Percentiles rank a stretch among this genome's conserved stretches.
Evolutionary conservation across 1,140 invertebrate genomes (phyloP).

Genomic region (Teleogryllus occipitalis): DNA sequence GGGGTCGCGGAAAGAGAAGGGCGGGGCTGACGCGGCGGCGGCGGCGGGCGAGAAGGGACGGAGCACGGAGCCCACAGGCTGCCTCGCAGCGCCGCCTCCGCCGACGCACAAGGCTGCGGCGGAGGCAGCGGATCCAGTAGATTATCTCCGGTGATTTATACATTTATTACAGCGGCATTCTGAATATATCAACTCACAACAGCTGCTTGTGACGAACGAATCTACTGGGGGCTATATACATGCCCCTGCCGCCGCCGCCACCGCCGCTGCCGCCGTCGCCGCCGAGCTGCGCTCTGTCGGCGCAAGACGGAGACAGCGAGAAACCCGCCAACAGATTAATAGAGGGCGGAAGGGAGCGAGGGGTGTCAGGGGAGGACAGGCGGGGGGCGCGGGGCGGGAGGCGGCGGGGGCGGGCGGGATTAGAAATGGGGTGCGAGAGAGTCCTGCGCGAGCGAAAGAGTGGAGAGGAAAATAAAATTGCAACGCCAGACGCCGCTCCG

Average conservation of each 20-base stretch:
- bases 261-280: too few relatives aligned
- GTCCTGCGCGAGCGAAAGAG: not conserved
- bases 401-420: not conserved
- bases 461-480: constrained; percentile 13
- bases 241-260: too few relatives aligned
- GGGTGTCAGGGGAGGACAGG: not conserved
- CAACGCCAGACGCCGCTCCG: not conserved
- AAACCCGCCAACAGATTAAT: not conserved
- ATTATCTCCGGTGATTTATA: constrained; percentile 16
- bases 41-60: not conserved
- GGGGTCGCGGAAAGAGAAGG: not conserved
- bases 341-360: not conserved
- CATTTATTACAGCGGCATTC: constrained; percentile 14
- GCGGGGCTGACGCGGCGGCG: not conserved
- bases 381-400: too few relatives aligned
- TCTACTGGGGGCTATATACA: constrained; percentile 2
- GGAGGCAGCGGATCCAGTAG: constrained; percentile 8
- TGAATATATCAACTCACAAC: constrained; percentile 16
- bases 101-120: too few relatives aligned
- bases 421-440: not conserved
- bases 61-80: not conserved
- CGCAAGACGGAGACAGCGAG: not conserved
- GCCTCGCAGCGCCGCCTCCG: too few relatives aligned
- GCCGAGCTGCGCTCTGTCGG: not conserved
- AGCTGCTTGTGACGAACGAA: constrained; percentile 15